Conservation (phyloP, 1,140 invertebrate genomes). For the Steinernema feltiae region DNA sequence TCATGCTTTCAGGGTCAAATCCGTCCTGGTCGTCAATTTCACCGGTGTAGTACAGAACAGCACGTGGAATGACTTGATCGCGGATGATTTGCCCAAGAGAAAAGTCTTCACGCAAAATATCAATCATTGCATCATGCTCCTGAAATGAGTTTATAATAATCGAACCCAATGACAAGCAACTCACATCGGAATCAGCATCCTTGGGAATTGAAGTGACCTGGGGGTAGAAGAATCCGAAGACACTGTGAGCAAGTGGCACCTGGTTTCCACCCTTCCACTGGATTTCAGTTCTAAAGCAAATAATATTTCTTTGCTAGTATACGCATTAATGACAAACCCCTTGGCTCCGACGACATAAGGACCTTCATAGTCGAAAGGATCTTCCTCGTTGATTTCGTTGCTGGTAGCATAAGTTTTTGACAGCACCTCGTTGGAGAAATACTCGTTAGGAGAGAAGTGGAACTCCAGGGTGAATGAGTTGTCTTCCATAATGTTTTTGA, state of each 20-base stretch:
- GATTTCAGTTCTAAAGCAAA: conserved; percentile 72
- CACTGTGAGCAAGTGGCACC: conserved; percentile 88
- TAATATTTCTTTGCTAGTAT: conserved; percentile 23
- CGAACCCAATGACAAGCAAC: neutral
- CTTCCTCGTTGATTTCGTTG: conserved; percentile 77
- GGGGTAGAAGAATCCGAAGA: conserved; percentile 97
- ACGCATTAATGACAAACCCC: conserved; percentile 64
- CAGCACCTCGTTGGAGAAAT: conserved; percentile 84
- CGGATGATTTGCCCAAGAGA: conserved; percentile 61
- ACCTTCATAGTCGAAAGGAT: conserved; percentile 92
- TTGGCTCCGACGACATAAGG: conserved; percentile 89
- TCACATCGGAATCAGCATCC: neutral
- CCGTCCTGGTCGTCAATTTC: conserved; percentile 18
- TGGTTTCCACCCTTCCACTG: conserved; percentile 91
- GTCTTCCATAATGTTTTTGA: conserved; percentile 65
- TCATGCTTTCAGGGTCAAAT: too few species aligned
- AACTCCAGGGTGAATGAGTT: conserved; percentile 73
- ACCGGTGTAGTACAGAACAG: conserved; percentile 61
- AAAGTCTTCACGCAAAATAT: conserved; percentile 60
- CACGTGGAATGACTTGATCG: conserved; percentile 57
- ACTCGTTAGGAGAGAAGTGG: conserved; percentile 87
- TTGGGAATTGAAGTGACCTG: conserved; percentile 61
- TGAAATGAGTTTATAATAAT: neutral
- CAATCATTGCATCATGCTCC: conserved; percentile 21
- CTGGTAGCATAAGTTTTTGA: conserved; percentile 93